Evolutionary conservation across 2,113 vertebrate genomes (phyloP), one percentile per base, ranked within the genome.

Genomic region (Micronycteris hirsuta): DNA sequence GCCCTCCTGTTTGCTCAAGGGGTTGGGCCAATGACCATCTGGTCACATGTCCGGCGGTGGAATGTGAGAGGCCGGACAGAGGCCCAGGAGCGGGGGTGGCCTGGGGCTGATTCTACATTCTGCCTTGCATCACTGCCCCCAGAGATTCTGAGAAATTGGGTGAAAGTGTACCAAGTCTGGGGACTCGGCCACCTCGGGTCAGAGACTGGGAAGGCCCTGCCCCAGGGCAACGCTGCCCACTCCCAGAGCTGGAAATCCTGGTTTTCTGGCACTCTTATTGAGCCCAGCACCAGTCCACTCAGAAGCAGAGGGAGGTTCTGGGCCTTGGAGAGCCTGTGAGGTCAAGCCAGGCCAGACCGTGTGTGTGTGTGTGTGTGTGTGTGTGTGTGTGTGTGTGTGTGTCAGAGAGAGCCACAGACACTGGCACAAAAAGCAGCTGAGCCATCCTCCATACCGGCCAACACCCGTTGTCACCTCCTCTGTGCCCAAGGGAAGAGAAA

Each of bases 131-230:
- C 92, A 81, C 92, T 82, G 20, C 9, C 58, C 68, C 20, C 82
- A 41, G 73, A 41, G 73, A 94, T 77, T 91, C 95, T 91, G 41
- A 93, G 86, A 96, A 93, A 89, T 3, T 47, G 38, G 56, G 61
- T 81, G 49, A 89, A 95, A 85, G 49, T 52, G 8, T 28, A n/a
- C n/a, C 49, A 7, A 36, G 45, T 58, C 56, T 65, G 14, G 20
- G 49, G n/a, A 38, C 54, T 68, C 10, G 10, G 83, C n/a, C 52
- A 17, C 49, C 47, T 45, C 2, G 4, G 73, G 36, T 58, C 65
- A 89, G 67, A 68, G 45, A 54, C 2, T 26, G 52, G 63, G 41
- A 73, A 65, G 6, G 16, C 28, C 58, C 56, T 68, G 7, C 74
- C 41, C 47, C 2, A 6, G 45, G 85, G 15, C 61, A 78, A 49